Evolutionary conservation across 2,113 vertebrate genomes (phyloP), one percentile per base, ranked within the genome.

Genomic region (Oceanites oceanicus): DNA sequence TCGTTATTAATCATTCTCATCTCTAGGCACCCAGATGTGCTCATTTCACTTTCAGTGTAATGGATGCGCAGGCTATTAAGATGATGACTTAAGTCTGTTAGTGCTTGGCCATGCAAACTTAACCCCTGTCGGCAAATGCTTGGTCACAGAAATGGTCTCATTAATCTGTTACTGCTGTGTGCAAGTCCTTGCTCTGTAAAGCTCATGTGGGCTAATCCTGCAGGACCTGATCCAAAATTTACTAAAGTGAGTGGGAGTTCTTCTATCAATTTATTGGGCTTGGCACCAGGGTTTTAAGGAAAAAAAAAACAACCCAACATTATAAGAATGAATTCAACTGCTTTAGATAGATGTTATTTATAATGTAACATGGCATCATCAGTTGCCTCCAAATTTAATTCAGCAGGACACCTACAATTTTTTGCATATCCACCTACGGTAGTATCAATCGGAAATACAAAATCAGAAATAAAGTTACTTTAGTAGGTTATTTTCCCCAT

Each of bases 11-110:
- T 88, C 53, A 62, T 87, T 72, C n/a, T 75, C 66, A 66, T 66
- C 34, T 79, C 68, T 32, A 89, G 66, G 53, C 44, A 56, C 42
- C 30, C 86, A 92, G 61, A 94, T 94, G 84, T 70, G 26, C 36
- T 89, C 38, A 21, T 94, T 97, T 95, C 77, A 85, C 66, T 94
- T 95, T 87, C 87, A 95, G 2, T 44, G 21, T 87, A 91, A 91
- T 82, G 83, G 80, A 94, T 88, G 77, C 1, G 0, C 49, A 70
- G 67, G 49, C 86, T 79, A 76, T 96, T 96, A 92, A 85, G 88
- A 90, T 90, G 92, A 92, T 91, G 84, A 68, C 63, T 82, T 82
- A 62, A 73, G 77, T 76, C 91, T 96, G 86, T 86, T 91, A 90
- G 84, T 73, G 83, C 73, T 85, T 91, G 77, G 66, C 88, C 77